These are phyloP conservation scores for Aplidium turbinatum DNA, from an alignment of 23 tunicate species.

Conservation along the genomic window DNA sequence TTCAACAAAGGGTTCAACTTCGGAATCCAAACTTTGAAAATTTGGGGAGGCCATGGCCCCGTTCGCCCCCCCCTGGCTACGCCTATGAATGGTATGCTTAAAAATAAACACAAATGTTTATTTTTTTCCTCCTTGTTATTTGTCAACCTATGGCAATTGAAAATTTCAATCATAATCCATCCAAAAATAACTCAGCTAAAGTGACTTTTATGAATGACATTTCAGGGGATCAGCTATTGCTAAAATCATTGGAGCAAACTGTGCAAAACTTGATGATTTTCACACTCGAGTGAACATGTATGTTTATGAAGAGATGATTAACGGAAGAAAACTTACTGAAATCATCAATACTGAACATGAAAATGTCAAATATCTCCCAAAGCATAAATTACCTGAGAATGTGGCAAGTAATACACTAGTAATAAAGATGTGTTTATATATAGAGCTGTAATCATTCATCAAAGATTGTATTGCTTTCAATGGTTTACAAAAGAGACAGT, in stretches of 20 bases:
- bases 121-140: not conserved
- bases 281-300: conserved; percentile 75
- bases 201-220: not conserved
- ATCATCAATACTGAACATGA: conserved; percentile 92
- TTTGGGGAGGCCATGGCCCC: no score
- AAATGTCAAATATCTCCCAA: conserved; percentile 94
- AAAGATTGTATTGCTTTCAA: no score
- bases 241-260: conserved; percentile 70
- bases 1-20: no score
- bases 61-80: no score
- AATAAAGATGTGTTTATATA: no score
- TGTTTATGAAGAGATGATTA: conserved; percentile 81
- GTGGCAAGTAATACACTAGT: conserved; percentile 51
- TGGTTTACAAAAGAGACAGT: no score
- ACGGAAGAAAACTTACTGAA: conserved; percentile 80
- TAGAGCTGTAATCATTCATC: no score
- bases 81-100: no score
- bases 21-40: no score
- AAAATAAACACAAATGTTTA: not conserved
- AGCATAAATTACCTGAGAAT: conserved; percentile 84
- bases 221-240: conserved; percentile 93
- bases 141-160: no score
- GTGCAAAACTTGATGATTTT: conserved; percentile 59
- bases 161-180: no score
- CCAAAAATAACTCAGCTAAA: no score